phyloP scores from a whole-genome alignment of 2,888 invertebrate species.

The Dynastes grantii region DNA sequence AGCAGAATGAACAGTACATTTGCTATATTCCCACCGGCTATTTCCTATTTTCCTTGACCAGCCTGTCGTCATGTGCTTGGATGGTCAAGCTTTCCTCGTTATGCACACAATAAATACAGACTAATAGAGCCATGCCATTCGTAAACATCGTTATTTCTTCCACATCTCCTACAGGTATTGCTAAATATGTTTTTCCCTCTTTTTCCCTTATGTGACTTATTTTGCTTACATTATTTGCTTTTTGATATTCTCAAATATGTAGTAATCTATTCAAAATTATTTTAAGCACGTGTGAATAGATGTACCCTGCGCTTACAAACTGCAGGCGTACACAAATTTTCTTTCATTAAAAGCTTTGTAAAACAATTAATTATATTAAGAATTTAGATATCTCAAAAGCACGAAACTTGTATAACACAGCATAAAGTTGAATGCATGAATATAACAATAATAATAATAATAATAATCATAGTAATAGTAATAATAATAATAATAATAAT shows the following conservation, averaged over 20 bases:
- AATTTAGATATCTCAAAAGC: too few relatives aligned
- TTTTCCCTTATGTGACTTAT: constrained; percentile 33
- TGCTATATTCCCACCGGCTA: constrained; percentile 65
- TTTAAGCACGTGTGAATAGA: too few relatives aligned
- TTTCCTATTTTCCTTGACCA: constrained; percentile 64
- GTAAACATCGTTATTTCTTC: constrained; percentile 69
- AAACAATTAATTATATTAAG: too few relatives aligned
- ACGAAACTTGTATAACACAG: too few relatives aligned
- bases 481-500: too few relatives aligned
- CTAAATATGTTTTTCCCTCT: constrained; percentile 49
- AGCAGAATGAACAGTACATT: constrained; percentile 59
- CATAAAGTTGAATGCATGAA: too few relatives aligned
- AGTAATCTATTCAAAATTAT: too few relatives aligned
- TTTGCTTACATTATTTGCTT: constrained; percentile 32
- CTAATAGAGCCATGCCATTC: constrained; percentile 68
- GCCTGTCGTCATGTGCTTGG: constrained; percentile 65
- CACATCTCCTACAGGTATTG: constrained; percentile 62
- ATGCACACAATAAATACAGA: constrained; percentile 69
- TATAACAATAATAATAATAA: too few relatives aligned
- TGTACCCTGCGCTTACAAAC: too few relatives aligned
- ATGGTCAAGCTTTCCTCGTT: constrained; percentile 63
- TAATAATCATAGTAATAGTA: too few relatives aligned
- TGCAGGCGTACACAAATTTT: too few relatives aligned
- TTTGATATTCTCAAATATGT: not conserved
- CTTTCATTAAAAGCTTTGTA: too few relatives aligned